These are phyloP conservation scores for Acanthisitta chloris DNA, from an alignment of 2,113 vertebrate species.

Conservation along the genomic window DNA sequence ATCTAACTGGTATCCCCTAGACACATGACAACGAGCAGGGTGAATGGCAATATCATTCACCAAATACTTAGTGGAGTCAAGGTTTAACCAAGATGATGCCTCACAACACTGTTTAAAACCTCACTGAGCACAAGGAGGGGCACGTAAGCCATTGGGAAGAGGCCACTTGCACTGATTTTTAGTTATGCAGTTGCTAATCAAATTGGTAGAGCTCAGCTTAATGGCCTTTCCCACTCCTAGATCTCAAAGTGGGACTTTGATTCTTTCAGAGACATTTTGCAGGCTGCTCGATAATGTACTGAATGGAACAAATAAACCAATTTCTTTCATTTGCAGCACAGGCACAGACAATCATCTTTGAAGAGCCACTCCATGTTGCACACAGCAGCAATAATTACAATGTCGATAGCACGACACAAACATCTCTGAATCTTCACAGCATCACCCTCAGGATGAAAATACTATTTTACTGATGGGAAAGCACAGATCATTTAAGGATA, in stretches of 20 bases:
- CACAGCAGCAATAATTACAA: constrained; percentile 35
- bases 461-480: background rate
- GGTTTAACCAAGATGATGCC: background rate
- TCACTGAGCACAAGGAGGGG: background rate
- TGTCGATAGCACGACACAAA: background rate
- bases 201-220: constrained; percentile 54
- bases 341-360: constrained; percentile 46
- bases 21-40: background rate
- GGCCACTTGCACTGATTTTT: constrained; percentile 22
- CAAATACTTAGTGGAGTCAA: background rate
- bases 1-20: background rate
- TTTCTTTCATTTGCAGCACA: constrained; percentile 58
- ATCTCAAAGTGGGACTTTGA: constrained; percentile 64
- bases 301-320: constrained; percentile 50
- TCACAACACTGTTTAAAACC: constrained; percentile 2
- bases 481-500: background rate
- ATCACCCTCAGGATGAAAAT: background rate
- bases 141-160: background rate
- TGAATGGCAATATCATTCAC: background rate
- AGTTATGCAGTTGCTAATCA: constrained; percentile 48
- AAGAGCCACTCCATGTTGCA: constrained; percentile 43
- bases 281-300: constrained; percentile 57
- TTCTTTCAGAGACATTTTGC: constrained; percentile 66
- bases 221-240: constrained; percentile 54
- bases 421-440: background rate